Evolutionary conservation across 1,140 invertebrate genomes (phyloP), one percentile per base, ranked within the genome.

Genomic region (Elysia chlorotica): DNA sequence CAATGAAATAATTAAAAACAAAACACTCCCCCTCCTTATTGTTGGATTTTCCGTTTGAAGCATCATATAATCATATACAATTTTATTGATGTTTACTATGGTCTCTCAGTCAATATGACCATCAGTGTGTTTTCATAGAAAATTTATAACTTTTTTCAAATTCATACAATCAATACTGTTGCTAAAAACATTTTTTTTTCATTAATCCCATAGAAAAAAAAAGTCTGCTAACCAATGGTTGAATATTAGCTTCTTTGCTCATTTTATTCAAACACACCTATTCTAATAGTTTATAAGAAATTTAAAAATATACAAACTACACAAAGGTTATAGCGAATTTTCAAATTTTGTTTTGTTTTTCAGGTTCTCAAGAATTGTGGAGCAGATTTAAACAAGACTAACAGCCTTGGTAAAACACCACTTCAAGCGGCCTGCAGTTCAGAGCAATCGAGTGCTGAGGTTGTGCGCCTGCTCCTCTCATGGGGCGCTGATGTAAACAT

Each of bases 291-390:
- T n/a, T n/a, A n/a, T n/a, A n/a, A n/a, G n/a, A n/a, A n/a, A n/a
- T n/a, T n/a, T n/a, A n/a, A n/a, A n/a, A n/a, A n/a, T n/a, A n/a
- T n/a, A n/a, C n/a, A n/a, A n/a, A n/a, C n/a, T n/a, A n/a, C n/a
- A n/a, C n/a, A n/a, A n/a, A n/a, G n/a, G n/a, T n/a, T 48, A 48
- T 48, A 48, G 10, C 41, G 41, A 10, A 10, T 48, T 10, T 48
- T 48, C n/a, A n/a, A n/a, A n/a, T 48, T 48, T 48, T 48, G 41
- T 48, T 48, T 48, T n/a, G n/a, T 48, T 19, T 35, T 36, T 54
- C 66, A 75, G 74, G 65, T 71, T n/a, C 28, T 75, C 0, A 56
- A 68, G 23, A 25, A 68, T 10, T 68, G 61, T 63, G 74, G 69
- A 1, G 69, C 65, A 14, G 65, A 75, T 1, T 63, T 75, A 6